A percentile compares a stretch with the other conserved stretches of the same genome.
Conservation (phyloP, 2,113 vertebrate genomes). For the Chaetops frenatus region DNA sequence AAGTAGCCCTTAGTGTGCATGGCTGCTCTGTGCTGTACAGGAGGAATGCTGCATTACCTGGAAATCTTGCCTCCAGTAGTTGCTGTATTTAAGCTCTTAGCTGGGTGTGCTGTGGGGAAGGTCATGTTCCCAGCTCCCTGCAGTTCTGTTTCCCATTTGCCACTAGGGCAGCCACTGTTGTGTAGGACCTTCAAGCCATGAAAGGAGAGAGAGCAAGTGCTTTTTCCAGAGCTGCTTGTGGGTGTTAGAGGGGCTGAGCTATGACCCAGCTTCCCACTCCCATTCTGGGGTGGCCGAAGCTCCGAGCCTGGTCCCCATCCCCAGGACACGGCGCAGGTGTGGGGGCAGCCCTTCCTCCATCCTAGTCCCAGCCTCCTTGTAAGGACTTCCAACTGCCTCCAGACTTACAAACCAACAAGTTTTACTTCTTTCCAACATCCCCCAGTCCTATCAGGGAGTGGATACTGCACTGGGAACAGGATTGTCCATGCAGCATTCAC, state of each 20-base stretch:
- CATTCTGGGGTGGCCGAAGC: background rate
- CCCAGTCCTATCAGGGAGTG: background rate
- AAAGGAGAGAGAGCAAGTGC: slow-evolving; percentile 27
- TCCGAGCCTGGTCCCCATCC: background rate
- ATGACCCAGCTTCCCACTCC: background rate
- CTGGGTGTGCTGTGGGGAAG: background rate
- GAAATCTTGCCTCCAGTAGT: background rate
- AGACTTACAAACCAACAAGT: background rate
- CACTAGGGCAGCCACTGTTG: background rate
- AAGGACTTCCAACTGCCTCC: background rate
- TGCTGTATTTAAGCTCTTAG: background rate
- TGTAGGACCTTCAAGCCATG: background rate
- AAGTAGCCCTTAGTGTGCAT: background rate
- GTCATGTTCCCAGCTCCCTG: background rate
- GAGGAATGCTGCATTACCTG: background rate
- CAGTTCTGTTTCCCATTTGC: background rate
- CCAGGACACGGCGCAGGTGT: background rate
- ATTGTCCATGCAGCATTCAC: background rate
- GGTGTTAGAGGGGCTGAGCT: background rate
- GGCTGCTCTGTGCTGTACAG: background rate
- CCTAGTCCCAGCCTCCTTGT: background rate
- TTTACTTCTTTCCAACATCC: background rate
- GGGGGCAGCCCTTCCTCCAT: background rate
- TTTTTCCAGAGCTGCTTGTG: slow-evolving; percentile 15
- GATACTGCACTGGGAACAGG: background rate